Base-by-base conservation (phyloP, 2,888 invertebrate genomes). In the Drosophila prostipennis region DNA sequence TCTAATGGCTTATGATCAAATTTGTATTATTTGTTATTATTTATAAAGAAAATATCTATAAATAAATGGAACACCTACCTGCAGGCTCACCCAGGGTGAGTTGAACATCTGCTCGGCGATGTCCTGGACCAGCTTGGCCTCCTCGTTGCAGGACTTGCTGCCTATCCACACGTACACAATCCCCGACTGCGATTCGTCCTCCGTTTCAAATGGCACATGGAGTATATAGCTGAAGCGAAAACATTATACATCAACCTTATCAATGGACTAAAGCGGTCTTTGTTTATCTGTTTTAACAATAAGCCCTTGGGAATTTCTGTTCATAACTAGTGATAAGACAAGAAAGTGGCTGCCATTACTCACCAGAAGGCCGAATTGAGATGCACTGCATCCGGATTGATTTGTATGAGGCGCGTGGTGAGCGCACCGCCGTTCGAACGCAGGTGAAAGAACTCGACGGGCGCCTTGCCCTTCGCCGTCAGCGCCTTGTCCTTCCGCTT, bases 141-240 rank as follows among this genome's bases (percentile, higher is more conserved):
- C 97, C 89, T 98, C 98, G 4, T 96, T 94, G 89, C 96, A 96
- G 48, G 96, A 94, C 91, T 96, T 96, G 29, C 94, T 94, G 3
- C 99, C 99, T 87, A 98, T 95, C 99, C 99, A 99, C 52, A 97
- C 97, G 92, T 99, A 99, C 58, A 98, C 97, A 72, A 98, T 97
- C 46, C 98, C 98, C 8, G 96, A 94, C 81, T 95, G 94, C 45
- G 94, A 93, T 64, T 94, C 94, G 88, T 96, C 96, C 51, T 96
- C 95, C 80, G 96, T 96, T 90, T 97, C 97, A 90, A 98, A 96
- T 45, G 98, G 98, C 79, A 97, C 97, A 93, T 97, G 97, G 65
- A 98, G 93, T 83, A 98, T 97, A 91, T 97, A 98, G 91, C 98
- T 98, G 91, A 1, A 90, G 32, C 7, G 3, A 2, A 8, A n/a